Conservation (phyloP, 2,113 vertebrate genomes). For the Oreochromis spilurus region DNA sequence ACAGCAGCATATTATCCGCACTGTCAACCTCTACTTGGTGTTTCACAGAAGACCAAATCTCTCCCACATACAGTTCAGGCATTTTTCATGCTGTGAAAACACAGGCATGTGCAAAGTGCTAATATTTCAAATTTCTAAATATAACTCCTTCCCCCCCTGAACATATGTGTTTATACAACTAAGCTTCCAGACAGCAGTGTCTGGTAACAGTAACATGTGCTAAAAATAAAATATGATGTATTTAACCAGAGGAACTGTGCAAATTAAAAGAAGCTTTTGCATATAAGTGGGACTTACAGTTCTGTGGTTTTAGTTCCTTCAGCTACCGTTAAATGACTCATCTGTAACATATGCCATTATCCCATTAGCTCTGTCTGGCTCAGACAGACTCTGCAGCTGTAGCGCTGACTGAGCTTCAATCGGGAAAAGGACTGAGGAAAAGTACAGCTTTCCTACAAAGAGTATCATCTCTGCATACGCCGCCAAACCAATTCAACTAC, state of each 20-base stretch:
- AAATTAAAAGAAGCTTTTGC: constrained; percentile 17
- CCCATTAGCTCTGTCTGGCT: constrained; percentile 32
- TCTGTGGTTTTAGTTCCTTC: constrained; percentile 28
- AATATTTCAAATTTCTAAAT: background rate
- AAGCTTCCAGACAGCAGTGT: background rate
- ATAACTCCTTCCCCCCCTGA: background rate
- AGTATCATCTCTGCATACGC: background rate
- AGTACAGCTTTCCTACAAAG: background rate
- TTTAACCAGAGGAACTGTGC: background rate
- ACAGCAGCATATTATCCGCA: background rate
- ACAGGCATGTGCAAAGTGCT: background rate
- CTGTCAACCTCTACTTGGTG: background rate
- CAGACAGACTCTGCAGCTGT: background rate
- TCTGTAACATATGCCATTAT: constrained; percentile 27
- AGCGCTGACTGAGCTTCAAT: background rate
- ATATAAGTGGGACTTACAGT: background rate
- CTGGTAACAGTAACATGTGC: background rate
- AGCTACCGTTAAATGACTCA: constrained; percentile 45
- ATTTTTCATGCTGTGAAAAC: background rate
- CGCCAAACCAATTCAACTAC: background rate
- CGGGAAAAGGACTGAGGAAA: background rate
- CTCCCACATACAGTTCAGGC: background rate
- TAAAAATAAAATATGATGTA: constrained; percentile 1
- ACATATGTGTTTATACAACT: background rate
- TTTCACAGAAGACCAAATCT: background rate